These are phyloP conservation scores for Mechanitis mazaeus DNA, from an alignment of 2,888 invertebrate species.

Conservation along the genomic window DNA sequence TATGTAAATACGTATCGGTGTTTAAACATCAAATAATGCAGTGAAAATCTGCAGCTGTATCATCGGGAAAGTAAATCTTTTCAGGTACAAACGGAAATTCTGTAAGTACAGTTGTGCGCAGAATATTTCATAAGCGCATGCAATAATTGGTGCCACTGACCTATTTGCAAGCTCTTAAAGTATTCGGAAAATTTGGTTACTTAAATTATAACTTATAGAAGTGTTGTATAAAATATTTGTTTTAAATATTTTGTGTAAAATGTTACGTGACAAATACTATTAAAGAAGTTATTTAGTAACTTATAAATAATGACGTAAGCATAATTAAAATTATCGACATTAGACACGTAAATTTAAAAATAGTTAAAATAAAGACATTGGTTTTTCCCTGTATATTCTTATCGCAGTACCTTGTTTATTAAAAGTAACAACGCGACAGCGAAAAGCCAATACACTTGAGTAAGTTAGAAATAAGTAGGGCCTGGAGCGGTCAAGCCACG, in stretches of 20 bases:
- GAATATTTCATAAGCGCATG: not conserved
- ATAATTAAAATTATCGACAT: slow-evolving; percentile 5
- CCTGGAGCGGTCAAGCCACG: slow-evolving; percentile 34
- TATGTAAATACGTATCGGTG: slow-evolving; percentile 5
- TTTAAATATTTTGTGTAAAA: no score
- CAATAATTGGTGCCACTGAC: not conserved
- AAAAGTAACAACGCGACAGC: slow-evolving; percentile 8
- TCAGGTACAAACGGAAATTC: not conserved
- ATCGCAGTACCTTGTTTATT: slow-evolving; percentile 4
- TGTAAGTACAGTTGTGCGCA: not conserved
- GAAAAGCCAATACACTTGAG: not conserved
- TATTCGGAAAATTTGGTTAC: not conserved
- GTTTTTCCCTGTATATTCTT: slow-evolving; percentile 1
- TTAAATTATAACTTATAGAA: not conserved
- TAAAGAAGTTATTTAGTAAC: not conserved
- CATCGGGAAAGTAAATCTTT: not conserved
- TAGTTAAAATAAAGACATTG: slow-evolving; percentile 4
- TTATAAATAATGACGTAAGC: not conserved
- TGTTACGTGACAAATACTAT: no score
- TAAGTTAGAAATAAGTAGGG: slow-evolving; percentile 9
- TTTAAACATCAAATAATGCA: slow-evolving; percentile 6
- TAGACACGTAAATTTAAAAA: not conserved
- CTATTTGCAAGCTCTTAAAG: not conserved
- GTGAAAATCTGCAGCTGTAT: slow-evolving; percentile 6
- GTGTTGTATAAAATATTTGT: no score